Evolutionary conservation across 2,888 invertebrate species (phyloP).

Genomic region (Muschampia plurimacula): DNA sequence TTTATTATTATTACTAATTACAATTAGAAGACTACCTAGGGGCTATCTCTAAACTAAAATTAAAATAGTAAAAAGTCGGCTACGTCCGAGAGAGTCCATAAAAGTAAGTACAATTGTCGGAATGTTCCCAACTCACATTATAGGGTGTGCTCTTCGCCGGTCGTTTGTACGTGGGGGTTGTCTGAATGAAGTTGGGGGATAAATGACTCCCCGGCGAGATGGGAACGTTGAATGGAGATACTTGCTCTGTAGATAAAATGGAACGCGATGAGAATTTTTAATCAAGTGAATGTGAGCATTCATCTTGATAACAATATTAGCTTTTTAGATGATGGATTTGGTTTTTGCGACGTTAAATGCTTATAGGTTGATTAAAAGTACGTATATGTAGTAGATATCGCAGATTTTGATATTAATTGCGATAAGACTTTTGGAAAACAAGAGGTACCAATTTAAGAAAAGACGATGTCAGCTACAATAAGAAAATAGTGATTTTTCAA

Average conservation of each 20-base stretch:
- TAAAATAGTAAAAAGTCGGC: conserved; percentile 14
- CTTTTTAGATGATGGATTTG: conserved; percentile 18
- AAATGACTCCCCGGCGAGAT: conserved; percentile 73
- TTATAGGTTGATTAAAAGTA: background rate
- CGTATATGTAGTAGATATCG: no score
- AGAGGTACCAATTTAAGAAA: no score
- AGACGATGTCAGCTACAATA: background rate
- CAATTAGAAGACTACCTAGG: no score
- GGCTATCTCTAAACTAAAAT: background rate
- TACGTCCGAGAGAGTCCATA: conserved; percentile 23
- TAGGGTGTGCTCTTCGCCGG: conserved; percentile 78
- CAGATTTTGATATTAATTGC: no score
- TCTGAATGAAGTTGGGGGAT: conserved; percentile 73
- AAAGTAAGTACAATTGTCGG: conserved; percentile 20
- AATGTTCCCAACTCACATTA: conserved; percentile 60
- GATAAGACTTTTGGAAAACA: no score
- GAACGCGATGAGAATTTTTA: conserved; percentile 38
- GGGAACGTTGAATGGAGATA: conserved; percentile 74
- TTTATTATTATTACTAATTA: no score
- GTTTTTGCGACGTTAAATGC: background rate
- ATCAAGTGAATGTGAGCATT: conserved; percentile 33
- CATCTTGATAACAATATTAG: conserved; percentile 20
- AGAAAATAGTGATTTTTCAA: background rate
- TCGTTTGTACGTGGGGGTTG: conserved; percentile 72
- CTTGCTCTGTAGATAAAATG: conserved; percentile 61